Evolutionary conservation across 2,113 vertebrate genomes (phyloP).

Genomic region (Boleophthalmus pectinirostris): DNA sequence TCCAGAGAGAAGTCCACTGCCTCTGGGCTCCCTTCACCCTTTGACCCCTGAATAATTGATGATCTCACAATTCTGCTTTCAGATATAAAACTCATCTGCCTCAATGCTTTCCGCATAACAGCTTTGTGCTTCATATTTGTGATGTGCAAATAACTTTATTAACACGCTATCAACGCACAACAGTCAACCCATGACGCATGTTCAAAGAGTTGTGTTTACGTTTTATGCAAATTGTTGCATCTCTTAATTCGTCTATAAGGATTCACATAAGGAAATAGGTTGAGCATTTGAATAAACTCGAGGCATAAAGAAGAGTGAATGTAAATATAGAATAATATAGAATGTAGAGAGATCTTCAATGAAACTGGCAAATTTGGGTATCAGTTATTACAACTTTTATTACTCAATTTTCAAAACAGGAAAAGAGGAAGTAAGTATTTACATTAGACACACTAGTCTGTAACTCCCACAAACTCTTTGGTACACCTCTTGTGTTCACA

Average conservation of each 20-base stretch:
- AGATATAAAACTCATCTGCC: conserved; percentile 32
- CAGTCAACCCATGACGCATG: neutral
- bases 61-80: conserved; percentile 24
- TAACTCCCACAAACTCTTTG: too few relatives aligned
- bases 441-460: too few relatives aligned
- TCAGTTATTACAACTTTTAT: too few relatives aligned
- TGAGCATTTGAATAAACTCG: too few relatives aligned
- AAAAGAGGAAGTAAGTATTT: too few relatives aligned
- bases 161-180: conserved; percentile 16
- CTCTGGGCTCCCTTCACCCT: conserved; percentile 41
- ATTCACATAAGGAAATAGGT: neutral
- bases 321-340: too few relatives aligned
- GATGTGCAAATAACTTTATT: conserved; percentile 5
- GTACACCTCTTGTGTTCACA: too few relatives aligned
- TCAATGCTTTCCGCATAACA: conserved; percentile 6
- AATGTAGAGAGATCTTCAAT: too few relatives aligned
- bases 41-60: conserved; percentile 49
- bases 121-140: neutral
- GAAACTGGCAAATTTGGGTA: too few relatives aligned
- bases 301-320: too few relatives aligned
- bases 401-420: too few relatives aligned
- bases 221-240: conserved; percentile 10
- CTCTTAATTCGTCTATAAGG: neutral
- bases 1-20: conserved; percentile 14
- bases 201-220: conserved; percentile 1